Evolutionary conservation across 2,888 invertebrate species (phyloP), one percentile per base, ranked within the genome.

Genomic region (Philereme vetulata): DNA sequence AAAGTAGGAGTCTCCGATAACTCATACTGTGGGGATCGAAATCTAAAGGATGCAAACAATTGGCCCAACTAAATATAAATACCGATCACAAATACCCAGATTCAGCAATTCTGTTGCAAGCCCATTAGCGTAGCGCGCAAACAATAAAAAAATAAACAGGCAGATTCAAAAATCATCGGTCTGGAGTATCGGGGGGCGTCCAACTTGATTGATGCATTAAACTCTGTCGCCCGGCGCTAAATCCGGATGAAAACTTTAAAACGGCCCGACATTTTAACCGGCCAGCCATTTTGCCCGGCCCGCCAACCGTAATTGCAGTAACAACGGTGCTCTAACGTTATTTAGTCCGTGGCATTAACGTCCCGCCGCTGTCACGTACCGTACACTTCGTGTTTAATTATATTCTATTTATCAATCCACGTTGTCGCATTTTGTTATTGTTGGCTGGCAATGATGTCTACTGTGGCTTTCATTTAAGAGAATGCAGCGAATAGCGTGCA

Each of bases 271-370:
- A 72, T 82, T 84, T 86, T 82, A 81, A 81, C 78, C 76, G 78
- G 76, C 69, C 66, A 70, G 76, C 75, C 77, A 74, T 77, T 77
- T 78, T 75, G 75, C 74, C 78, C 72, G 73, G 68, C 64, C 67
- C 66, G 68, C 69, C 78, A 66, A 72, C 67, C 81, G 81, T 89
- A 88, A 88, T 89, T 87, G 85, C 84, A 82, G 84, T 84, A 88
- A 90, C 90, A 86, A 89, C 88, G 87, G 88, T 86, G 82, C 87
- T 88, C 86, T 87, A 90, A 88, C 86, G 80, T 86, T 85, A 87
- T 90, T 89, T 88, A 85, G 85, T 84, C 84, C 79, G 78, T 75
- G 81, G 84, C 84, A 86, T 87, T 88, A 87, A 83, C 80, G 85
- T 83, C 81, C 84, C 76, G 78, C 75, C 76, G 77, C 80, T 81